Percentiles rank a stretch among this genome's conserved stretches.
phyloP scores from a whole-genome alignment of 2,888 invertebrate species.

The Ophion obscuratus region DNA sequence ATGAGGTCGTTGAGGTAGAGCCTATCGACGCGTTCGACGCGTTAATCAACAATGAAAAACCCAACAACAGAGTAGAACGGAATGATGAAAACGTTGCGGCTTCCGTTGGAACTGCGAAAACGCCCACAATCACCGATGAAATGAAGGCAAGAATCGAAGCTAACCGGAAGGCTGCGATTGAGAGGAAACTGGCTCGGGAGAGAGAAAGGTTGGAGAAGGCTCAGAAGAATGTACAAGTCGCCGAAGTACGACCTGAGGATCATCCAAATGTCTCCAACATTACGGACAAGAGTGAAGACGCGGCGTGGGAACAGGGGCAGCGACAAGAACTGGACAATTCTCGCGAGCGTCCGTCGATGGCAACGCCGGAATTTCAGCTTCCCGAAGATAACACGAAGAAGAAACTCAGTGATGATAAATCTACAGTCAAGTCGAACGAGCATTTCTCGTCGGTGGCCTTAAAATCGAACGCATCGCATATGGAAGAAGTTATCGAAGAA shows the following conservation, averaged over 20 bases:
- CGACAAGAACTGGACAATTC: slow-evolving; percentile 31
- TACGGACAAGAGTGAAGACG: neutral
- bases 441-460: neutral
- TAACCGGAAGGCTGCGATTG: slow-evolving; percentile 88
- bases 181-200: slow-evolving; percentile 86
- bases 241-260: neutral
- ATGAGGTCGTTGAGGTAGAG: slow-evolving; percentile 72
- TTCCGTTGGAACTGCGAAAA: slow-evolving; percentile 39
- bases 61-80: neutral
- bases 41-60: slow-evolving; percentile 79
- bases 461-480: neutral
- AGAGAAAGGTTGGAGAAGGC: slow-evolving; percentile 27
- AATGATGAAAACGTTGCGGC: slow-evolving; percentile 29
- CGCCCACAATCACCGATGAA: slow-evolving; percentile 85
- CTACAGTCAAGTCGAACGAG: neutral
- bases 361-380: neutral
- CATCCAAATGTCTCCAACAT: neutral
- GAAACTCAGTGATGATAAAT: no score
- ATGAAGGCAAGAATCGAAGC: slow-evolving; percentile 89
- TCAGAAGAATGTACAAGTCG: neutral
- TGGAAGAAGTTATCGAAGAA: neutral
- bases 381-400: neutral
- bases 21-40: slow-evolving; percentile 88
- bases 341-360: neutral
- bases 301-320: slow-evolving; percentile 36